Base-by-base conservation (phyloP, 2,113 vertebrate genomes). In the Halcyon malimbica region DNA sequence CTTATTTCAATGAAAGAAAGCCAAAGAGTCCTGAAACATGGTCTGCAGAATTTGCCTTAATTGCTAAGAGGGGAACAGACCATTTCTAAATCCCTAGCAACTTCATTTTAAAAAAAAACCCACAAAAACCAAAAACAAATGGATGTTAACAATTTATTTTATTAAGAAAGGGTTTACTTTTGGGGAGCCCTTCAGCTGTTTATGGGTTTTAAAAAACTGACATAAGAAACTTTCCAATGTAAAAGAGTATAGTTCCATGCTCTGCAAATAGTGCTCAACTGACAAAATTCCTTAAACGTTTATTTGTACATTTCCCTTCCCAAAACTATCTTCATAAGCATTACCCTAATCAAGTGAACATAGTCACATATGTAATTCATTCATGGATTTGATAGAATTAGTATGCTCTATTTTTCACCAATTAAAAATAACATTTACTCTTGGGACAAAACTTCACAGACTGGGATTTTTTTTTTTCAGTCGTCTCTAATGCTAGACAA, bases 321-420 rank as follows among this genome's bases (percentile, higher is more conserved):
- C 31, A 83, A 92, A 96, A 90, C 17, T 83, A 80, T 92, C 64
- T 81, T 83, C 89, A 93, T 89, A 95, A 96, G 94, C 96, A 87
- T 92, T 83, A 68, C 37, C 7, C 26, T 94, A 97, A 97, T 94
- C 79, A 96, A 87, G 73, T 92, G 71, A 95, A 92, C 50, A 90
- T 16, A 89, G 94, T 51, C 95, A 92, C 96, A 96, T 96, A 95
- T 93, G 94, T 90, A 93, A 93, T 89, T 96, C 89, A 95, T 83
- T 97, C 94, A 93, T 16, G 89, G 83, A 92, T 95, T 96, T 96
- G 94, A 97, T 95, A 92, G 76, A 94, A 97, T 97, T 97, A 97
- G 76, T 63, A 93, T 94, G 96, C 95, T 97, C 96, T 90, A 96
- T 94, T 97, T 97, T 93, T 93, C 96, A 92, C 82, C 48, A 90